These are phyloP conservation scores for Albula goreensis DNA, from an alignment of 2,113 vertebrate genomes.

Conservation along the genomic window DNA sequence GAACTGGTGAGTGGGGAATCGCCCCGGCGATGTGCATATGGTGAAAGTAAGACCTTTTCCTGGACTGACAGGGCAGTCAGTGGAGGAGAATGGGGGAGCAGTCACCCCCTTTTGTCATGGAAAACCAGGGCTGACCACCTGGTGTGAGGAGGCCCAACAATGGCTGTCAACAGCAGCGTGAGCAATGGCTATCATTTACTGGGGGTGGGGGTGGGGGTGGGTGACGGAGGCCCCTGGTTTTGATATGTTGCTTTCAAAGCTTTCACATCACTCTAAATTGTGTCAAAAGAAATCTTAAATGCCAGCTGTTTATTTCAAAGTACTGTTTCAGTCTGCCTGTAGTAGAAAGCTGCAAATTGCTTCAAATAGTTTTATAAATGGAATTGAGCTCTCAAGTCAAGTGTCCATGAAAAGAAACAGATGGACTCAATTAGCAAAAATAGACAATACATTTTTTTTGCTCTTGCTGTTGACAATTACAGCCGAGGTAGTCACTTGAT, in stretches of 20 bases:
- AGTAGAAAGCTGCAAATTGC: too few relatives aligned
- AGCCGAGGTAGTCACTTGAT: too few relatives aligned
- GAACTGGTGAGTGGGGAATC: neutral
- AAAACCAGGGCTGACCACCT: conserved; percentile 14
- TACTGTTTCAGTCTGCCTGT: too few relatives aligned
- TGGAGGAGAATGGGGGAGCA: neutral
- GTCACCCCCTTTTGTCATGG: conserved; percentile 30
- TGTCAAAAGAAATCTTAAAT: too few relatives aligned
- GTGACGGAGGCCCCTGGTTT: neutral
- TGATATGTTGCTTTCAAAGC: neutral
- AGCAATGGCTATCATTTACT: conserved; percentile 4
- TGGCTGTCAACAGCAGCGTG: neutral
- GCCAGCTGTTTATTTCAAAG: too few relatives aligned
- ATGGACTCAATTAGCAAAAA: too few relatives aligned
- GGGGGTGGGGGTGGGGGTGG: neutral
- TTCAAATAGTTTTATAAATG: too few relatives aligned
- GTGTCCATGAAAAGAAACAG: too few relatives aligned
- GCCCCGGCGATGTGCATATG: neutral
- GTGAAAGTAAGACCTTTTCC: conserved; percentile 1
- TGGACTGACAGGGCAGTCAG: neutral
- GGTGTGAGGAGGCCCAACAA: conserved; percentile 5
- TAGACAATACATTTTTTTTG: too few relatives aligned
- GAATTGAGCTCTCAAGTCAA: too few relatives aligned
- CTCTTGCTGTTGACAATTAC: too few relatives aligned
- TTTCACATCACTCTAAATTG: neutral